A percentile compares a stretch with the other conserved stretches of the same genome.
phyloP scores from a whole-genome alignment of 2,113 vertebrate genomes.

The Haplochromis vanheusdeni region DNA sequence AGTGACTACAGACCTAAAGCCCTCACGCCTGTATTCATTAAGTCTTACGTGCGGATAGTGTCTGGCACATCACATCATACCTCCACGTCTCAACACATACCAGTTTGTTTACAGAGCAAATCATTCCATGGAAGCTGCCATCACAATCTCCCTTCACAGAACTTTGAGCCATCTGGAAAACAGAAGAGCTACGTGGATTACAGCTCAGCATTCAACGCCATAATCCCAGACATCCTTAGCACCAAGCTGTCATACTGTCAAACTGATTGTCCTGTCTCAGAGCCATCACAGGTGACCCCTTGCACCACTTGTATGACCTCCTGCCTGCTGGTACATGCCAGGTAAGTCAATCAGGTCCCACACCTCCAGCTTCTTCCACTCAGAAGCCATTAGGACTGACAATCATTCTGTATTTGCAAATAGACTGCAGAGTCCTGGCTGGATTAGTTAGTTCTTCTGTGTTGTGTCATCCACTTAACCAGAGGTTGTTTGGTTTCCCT shows the following conservation, averaged over 20 bases:
- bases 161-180: background rate
- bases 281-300: background rate
- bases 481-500: background rate
- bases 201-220: background rate
- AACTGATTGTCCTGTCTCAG: background rate
- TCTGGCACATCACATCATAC: background rate
- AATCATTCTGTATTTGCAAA: background rate
- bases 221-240: background rate
- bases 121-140: background rate
- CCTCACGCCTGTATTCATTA: background rate
- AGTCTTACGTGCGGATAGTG: fast-evolving
- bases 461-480: background rate
- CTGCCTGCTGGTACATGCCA: background rate
- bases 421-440: background rate
- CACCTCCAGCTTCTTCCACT: background rate
- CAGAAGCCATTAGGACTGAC: background rate
- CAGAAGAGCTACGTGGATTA: background rate
- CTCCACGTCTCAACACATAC: background rate
- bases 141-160: background rate
- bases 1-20: background rate
- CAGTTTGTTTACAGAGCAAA: background rate
- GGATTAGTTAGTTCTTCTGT: background rate
- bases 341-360: background rate
- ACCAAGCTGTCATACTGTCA: background rate
- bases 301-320: background rate